Percentiles rank a stretch among this genome's conserved stretches.
These are phyloP conservation scores for Triops cancriformis DNA, from an alignment of 1,140 invertebrate species.

Conservation along the genomic window DNA sequence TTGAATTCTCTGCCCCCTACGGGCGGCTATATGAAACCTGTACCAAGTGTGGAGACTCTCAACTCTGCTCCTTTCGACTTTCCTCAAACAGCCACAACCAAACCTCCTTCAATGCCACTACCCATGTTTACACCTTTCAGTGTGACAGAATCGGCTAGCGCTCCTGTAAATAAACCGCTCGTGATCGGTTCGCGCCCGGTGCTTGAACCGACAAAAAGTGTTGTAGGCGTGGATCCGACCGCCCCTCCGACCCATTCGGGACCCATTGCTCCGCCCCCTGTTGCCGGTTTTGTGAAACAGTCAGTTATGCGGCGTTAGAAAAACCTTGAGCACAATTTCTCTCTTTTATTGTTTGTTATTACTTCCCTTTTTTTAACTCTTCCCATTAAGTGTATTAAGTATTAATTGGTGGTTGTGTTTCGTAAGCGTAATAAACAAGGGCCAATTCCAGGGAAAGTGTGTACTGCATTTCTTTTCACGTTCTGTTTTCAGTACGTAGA, in stretches of 20 bases:
- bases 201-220: not conserved
- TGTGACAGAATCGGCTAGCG: not conserved
- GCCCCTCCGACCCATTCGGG: slow-evolving; percentile 40
- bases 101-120: not conserved
- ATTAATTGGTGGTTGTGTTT: slow-evolving; percentile 3
- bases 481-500: too few species aligned
- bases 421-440: not conserved
- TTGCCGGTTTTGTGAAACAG: slow-evolving; percentile 42
- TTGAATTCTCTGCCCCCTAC: too few species aligned
- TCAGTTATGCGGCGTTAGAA: not conserved
- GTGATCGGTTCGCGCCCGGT: slow-evolving; percentile 6
- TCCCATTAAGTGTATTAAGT: not conserved
- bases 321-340: not conserved
- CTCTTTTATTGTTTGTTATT: not conserved
- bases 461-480: not conserved
- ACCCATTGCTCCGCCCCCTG: slow-evolving; percentile 46
- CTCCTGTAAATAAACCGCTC: not conserved
- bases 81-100: not conserved
- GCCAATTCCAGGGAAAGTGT: not conserved
- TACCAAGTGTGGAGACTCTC: not conserved
- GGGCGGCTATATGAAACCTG: too few species aligned
- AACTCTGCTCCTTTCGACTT: not conserved
- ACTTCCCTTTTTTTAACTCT: not conserved
- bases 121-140: not conserved
- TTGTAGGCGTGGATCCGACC: slow-evolving; percentile 45